phyloP scores from a whole-genome alignment of 2,113 vertebrate genomes.

The Falco punctatus region DNA sequence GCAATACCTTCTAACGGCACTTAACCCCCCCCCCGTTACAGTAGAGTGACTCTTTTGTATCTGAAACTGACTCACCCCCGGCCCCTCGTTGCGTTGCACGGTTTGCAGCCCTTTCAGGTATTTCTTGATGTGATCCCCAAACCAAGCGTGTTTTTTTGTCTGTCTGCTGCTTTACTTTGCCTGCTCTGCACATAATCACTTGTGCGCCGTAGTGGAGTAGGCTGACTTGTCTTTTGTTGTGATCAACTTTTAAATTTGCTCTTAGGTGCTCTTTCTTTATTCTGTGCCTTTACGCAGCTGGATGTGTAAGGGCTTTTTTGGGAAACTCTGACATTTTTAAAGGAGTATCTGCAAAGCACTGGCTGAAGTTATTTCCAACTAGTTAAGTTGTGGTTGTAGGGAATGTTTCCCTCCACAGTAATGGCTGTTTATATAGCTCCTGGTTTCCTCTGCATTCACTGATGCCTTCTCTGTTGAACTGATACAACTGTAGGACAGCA shows the following conservation, averaged over 20 bases:
- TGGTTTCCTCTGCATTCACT: background rate
- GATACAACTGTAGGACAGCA: background rate
- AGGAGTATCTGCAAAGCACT: background rate
- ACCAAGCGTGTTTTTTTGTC: background rate
- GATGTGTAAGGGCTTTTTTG: background rate
- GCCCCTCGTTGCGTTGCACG: too few species aligned
- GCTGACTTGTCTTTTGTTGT: background rate
- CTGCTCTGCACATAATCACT: background rate
- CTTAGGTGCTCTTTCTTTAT: background rate
- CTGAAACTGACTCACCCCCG: background rate
- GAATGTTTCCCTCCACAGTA: background rate
- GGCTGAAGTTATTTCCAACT: background rate
- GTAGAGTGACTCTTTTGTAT: background rate
- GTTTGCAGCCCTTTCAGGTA: background rate
- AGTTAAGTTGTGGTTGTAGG: background rate
- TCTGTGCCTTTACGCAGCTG: background rate
- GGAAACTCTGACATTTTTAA: background rate
- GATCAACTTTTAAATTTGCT: background rate
- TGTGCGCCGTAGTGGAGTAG: background rate
- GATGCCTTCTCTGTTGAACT: background rate
- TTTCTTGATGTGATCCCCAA: background rate
- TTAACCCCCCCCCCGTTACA: rapidly evolving
- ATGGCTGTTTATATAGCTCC: background rate
- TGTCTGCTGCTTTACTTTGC: background rate
- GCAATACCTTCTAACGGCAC: background rate